Base-by-base conservation (phyloP, 2,113 vertebrate genomes). In the Conger conger region DNA sequence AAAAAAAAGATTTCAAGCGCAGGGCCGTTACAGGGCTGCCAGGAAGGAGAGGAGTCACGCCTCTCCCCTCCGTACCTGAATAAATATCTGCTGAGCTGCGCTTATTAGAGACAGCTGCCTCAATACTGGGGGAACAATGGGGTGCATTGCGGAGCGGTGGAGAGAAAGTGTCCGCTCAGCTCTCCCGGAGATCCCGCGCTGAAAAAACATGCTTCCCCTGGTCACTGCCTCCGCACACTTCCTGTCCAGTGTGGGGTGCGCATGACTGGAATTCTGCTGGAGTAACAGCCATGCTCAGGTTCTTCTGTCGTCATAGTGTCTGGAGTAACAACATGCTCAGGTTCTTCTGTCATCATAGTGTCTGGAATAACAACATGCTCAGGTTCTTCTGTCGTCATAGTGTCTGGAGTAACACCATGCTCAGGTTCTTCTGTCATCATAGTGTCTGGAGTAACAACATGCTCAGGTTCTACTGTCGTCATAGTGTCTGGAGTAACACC, bases 31-130 rank as follows among this genome's bases (percentile, higher is more conserved):
- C 86, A 80, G 27, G 60, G 83, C 87, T 93, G 92, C 93, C 92
- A 93, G 92, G 90, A 92, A 92, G 91, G 91, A 93, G 91, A 90
- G 83, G 84, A 85, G 87, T 88, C 90, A 90, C 88, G 81, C 91
- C 88, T 86, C 89, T 83, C 88, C 90, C 83, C 89, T 92, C 92
- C 91, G 88, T 93, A 94, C 93, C 93, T 94, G 92, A 92, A 93
- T 94, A 94, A 95, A 94, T 93, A 94, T 90, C 90, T 90, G 86
- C 90, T 88, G 87, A 92, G 90, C 87, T 57, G 89, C 86, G 86
- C 82, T 89, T 94, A 95, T 95, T 95, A 93, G 94, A 95, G 86
- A 94, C 94, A 95, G 94, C 93, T 94, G 94, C 90, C 86, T 90
- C 89, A 87, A 85, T 88, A 89, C 84, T 87, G 86, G 83, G 83